Evolutionary conservation across 2,888 invertebrate genomes (phyloP), one percentile per base, ranked within the genome.

Genomic region (Cephalotes varians): DNA sequence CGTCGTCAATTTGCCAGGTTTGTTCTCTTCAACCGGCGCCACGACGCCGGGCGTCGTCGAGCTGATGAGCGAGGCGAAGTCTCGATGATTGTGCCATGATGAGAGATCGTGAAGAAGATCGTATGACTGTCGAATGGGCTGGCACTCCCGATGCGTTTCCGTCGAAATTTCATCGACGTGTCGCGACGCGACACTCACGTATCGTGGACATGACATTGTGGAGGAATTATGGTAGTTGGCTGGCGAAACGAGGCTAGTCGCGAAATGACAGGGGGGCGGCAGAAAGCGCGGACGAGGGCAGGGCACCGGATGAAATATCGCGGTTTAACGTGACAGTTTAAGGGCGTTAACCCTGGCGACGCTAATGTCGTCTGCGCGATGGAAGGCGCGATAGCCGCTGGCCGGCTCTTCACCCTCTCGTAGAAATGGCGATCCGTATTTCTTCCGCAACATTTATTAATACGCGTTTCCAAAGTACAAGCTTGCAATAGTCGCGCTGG

Each of bases 301-400:
- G 54, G 54, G 51, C 18, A 69, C 34, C 34, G 56, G 77, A 12
- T 79, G 77, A 79, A 79, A 79, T 79, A 79, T 79, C 77, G 77
- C 56, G 77, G 71, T 79, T 79, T 79, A 79, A 79, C 77, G 77
- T 79, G 77, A 79, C 71, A 69, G 69, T 79, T 79, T 71, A 71
- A 79, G 77, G 71, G 77, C 77, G 77, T 79, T 79, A 79, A 71
- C 71, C 77, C 71, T 79, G 77, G 76, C 71, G 71, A 79, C 77
- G 56, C 56, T 79, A 79, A 79, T 79, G 77, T 71, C 71, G 71
- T 25, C 71, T 69, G 65, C n/a, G 49, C 65, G 69, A 77, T 56
- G 34, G 69, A 67, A 69, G 69, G 54, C 37, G 76, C 49, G 71
- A 64, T 82, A 40, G 58, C 64, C 83, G 73, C 80, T 65, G 64